Conservation (phyloP, 2,888 invertebrate species). For the Tricholauxania praeusta region DNA sequence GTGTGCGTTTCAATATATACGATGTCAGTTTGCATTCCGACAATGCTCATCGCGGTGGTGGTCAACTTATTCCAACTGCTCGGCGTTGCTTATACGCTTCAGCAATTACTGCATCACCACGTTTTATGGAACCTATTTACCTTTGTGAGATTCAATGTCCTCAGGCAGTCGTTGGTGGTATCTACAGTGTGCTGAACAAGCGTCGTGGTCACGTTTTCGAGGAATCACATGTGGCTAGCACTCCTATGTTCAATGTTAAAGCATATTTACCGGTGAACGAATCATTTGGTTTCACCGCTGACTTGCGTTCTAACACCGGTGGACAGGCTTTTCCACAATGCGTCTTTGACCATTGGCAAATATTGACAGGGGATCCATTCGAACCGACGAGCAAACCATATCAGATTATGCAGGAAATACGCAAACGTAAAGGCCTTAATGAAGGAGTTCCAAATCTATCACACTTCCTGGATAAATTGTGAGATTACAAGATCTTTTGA, state of each 20-base stretch:
- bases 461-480: slow-evolving; percentile 92
- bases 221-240: slow-evolving; percentile 93
- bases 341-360: slow-evolving; percentile 99
- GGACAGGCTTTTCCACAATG: slow-evolving; percentile 99
- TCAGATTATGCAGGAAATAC: slow-evolving; percentile 88
- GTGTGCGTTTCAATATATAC: slow-evolving; percentile 96
- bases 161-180: slow-evolving; percentile 95
- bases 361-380: slow-evolving; percentile 94
- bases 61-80: slow-evolving; percentile 99
- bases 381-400: slow-evolving; percentile 82
- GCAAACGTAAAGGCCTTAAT: slow-evolving; percentile 99
- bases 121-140: slow-evolving; percentile 99
- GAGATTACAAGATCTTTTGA: too few relatives aligned
- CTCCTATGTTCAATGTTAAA: slow-evolving; percentile 99
- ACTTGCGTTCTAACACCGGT: slow-evolving; percentile 96
- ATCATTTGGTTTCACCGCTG: slow-evolving; percentile 99
- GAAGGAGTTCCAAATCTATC: slow-evolving; percentile 95
- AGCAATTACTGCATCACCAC: slow-evolving; percentile 91
- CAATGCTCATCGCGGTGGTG: slow-evolving; percentile 99
- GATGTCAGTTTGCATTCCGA: slow-evolving; percentile 99
- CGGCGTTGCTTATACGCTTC: slow-evolving; percentile 98
- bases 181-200: slow-evolving; percentile 97
- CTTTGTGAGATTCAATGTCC: slow-evolving; percentile 99
- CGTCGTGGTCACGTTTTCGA: slow-evolving; percentile 98
- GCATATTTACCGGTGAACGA: slow-evolving; percentile 99